phyloP scores from a whole-genome alignment of 1,140 invertebrate genomes.

The Brachionus calyciflorus region DNA sequence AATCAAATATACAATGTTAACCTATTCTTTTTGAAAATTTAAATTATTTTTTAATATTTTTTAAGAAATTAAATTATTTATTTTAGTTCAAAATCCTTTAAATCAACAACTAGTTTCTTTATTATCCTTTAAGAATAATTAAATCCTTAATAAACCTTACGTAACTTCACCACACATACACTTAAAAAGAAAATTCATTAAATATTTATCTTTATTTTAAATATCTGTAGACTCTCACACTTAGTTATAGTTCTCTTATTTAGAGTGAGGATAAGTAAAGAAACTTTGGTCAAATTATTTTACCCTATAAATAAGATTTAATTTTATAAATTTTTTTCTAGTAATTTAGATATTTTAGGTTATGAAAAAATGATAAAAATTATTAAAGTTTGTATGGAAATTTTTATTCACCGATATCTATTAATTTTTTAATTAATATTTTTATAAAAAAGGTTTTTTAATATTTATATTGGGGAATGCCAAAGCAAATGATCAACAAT shows the following conservation, averaged over 20 bases:
- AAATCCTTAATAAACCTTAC: constrained; percentile 42
- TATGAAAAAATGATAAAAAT: constrained; percentile 12
- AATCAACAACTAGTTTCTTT: constrained; percentile 7
- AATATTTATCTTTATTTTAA: constrained; percentile 21
- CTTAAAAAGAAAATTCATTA: constrained; percentile 3
- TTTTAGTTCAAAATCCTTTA: constrained; percentile 14
- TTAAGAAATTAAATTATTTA: no score
- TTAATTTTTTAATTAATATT: background rate
- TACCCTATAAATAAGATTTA: background rate
- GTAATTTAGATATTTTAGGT: no score
- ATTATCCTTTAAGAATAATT: constrained; percentile 11
- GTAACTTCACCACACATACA: constrained; percentile 1
- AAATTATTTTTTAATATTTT: no score
- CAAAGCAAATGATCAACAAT: background rate
- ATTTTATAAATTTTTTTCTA: background rate
- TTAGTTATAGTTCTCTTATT: background rate
- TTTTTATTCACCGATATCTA: background rate
- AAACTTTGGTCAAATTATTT: background rate
- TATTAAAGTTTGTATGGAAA: background rate
- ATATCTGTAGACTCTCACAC: background rate
- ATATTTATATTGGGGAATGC: background rate
- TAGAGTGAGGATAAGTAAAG: background rate
- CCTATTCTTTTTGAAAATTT: no score
- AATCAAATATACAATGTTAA: no score
- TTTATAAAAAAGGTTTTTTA: background rate